Evolutionary conservation across 2,113 vertebrate species (phyloP).

Genomic region (Hippocampus abdominalis): DNA sequence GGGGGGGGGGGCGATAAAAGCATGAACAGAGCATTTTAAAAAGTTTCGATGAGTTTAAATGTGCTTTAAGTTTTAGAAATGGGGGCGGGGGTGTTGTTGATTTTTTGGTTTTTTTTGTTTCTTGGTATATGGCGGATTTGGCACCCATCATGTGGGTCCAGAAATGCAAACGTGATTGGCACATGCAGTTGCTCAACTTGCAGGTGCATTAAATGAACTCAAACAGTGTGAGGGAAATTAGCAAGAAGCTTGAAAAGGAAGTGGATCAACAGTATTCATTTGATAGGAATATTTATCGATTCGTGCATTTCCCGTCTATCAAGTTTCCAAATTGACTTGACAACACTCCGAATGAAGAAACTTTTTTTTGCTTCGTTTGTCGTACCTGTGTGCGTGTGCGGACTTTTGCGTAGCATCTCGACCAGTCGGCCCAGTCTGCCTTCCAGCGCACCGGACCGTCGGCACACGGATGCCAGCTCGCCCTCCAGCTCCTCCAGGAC

Average conservation of each 20-base stretch:
- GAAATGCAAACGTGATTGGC: neutral
- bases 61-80: too few relatives aligned
- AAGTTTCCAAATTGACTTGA: neutral
- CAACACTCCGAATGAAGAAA: neutral
- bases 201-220: neutral
- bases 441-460: constrained; percentile 69
- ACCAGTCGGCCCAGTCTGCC: constrained; percentile 64
- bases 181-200: too few relatives aligned
- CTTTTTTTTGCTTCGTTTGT: too few relatives aligned
- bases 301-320: neutral
- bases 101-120: too few relatives aligned
- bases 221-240: neutral
- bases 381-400: constrained; percentile 65
- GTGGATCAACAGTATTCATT: neutral
- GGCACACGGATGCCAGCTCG: constrained; percentile 67
- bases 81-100: too few relatives aligned
- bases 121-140: too few relatives aligned
- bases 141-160: too few relatives aligned
- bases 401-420: constrained; percentile 61
- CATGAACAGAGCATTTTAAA: too few relatives aligned
- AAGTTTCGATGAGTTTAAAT: too few relatives aligned
- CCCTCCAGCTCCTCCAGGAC: constrained; percentile 77
- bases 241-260: neutral
- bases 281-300: neutral
- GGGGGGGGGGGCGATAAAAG: too few relatives aligned